Evolutionary conservation across 2,113 vertebrate species (phyloP).

Genomic region (Chlamydotis undulata): DNA sequence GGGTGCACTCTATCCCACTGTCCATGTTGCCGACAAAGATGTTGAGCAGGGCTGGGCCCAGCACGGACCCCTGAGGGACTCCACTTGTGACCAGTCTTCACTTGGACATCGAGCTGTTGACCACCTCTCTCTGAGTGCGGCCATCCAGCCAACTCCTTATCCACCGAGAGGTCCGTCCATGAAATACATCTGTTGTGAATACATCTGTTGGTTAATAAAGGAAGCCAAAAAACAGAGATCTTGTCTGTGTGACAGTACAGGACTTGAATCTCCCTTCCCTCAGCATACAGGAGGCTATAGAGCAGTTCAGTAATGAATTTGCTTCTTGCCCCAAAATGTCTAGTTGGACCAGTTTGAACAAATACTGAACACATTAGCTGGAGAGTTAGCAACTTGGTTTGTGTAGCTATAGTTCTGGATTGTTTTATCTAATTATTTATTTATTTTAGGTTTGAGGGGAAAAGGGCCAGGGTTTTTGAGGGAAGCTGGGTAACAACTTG

Average conservation of each 20-base stretch:
- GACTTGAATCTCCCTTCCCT: neutral
- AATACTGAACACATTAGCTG: neutral
- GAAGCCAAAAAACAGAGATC: neutral
- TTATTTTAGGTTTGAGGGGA: neutral
- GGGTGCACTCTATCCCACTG: no score
- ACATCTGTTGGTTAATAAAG: neutral
- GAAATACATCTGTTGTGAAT: neutral
- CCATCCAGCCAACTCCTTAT: no score
- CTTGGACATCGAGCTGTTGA: no score
- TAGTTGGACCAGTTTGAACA: neutral
- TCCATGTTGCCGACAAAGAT: no score
- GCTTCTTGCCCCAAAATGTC: neutral
- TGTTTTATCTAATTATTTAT: neutral
- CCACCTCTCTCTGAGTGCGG: no score
- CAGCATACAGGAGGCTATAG: neutral
- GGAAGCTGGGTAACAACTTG: neutral
- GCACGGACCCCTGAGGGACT: no score
- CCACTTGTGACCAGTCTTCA: no score
- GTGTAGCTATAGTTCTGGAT: neutral
- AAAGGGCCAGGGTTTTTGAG: neutral
- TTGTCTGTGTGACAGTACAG: neutral
- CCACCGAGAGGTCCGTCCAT: no score
- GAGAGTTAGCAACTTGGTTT: neutral
- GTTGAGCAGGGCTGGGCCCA: no score
- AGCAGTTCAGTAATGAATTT: neutral